These are phyloP conservation scores for Triops longicaudatus DNA, from an alignment of 1,140 invertebrate species.

Conservation along the genomic window DNA sequence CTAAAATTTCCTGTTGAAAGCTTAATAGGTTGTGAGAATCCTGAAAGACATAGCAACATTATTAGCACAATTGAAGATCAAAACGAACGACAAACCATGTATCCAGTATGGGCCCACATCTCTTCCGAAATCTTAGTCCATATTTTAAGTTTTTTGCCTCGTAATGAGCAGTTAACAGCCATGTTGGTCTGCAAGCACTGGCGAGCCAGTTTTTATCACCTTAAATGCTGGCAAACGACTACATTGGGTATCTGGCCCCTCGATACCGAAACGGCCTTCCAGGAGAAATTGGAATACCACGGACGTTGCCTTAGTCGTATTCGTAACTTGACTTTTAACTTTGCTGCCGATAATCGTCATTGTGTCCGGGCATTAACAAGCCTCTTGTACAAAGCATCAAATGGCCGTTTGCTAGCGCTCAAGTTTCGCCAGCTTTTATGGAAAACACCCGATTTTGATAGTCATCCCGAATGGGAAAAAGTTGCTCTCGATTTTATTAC, in stretches of 20 bases:
- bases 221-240: background rate
- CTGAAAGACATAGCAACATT: background rate
- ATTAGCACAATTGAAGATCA: background rate
- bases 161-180: background rate
- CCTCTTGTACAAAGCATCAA: background rate
- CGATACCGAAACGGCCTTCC: background rate
- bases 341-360: background rate
- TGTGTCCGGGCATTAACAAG: background rate
- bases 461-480: constrained; percentile 2
- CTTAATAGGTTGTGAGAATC: background rate
- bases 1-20: background rate
- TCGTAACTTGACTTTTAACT: background rate
- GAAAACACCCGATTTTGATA: constrained; percentile 6
- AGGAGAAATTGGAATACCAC: background rate
- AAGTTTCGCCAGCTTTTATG: background rate
- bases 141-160: background rate
- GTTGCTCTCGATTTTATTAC: background rate
- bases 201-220: background rate
- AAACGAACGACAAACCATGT: background rate
- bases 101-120: background rate
- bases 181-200: background rate
- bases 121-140: background rate
- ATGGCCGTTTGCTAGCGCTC: background rate
- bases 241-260: background rate
- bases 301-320: background rate